Percentiles rank a stretch among this genome's conserved stretches.
phyloP scores from a whole-genome alignment of 2,888 invertebrate genomes.

The Heteropelma amictum region DNA sequence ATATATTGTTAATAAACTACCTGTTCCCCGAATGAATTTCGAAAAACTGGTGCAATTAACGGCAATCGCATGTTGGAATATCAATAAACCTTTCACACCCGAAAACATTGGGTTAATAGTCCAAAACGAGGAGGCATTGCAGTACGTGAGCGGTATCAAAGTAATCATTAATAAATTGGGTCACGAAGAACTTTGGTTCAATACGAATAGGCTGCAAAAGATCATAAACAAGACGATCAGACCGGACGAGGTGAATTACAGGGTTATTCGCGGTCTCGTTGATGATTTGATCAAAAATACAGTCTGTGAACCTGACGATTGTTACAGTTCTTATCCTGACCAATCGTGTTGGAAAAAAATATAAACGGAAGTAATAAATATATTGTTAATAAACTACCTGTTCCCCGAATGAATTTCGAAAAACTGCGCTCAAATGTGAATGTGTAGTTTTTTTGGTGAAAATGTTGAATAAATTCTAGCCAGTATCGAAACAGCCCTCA shows the following conservation, averaged over 20 bases:
- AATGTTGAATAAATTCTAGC: too few relatives aligned
- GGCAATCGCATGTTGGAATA: conserved; percentile 77
- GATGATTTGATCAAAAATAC: conserved; percentile 73
- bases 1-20: background rate
- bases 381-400: background rate
- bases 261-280: conserved; percentile 71
- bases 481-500: too few relatives aligned
- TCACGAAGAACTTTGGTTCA: conserved; percentile 75
- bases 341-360: conserved; percentile 66
- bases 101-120: conserved; percentile 73
- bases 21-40: too few relatives aligned
- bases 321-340: conserved; percentile 59
- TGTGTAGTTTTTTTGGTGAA: too few relatives aligned
- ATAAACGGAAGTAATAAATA: conserved; percentile 58
- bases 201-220: conserved; percentile 75
- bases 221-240: conserved; percentile 71
- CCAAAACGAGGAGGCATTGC: conserved; percentile 70
- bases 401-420: too few relatives aligned
- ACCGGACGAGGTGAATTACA: conserved; percentile 71
- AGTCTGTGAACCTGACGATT: conserved; percentile 67
- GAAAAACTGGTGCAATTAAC: conserved; percentile 75
- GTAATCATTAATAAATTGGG: conserved; percentile 69
- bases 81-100: conserved; percentile 72
- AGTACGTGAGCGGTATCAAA: conserved; percentile 76
- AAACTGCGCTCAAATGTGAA: too few relatives aligned